Percentiles rank a stretch among this genome's conserved stretches.
phyloP scores from a whole-genome alignment of 2,888 invertebrate species.

The Hemithea aestivaria region DNA sequence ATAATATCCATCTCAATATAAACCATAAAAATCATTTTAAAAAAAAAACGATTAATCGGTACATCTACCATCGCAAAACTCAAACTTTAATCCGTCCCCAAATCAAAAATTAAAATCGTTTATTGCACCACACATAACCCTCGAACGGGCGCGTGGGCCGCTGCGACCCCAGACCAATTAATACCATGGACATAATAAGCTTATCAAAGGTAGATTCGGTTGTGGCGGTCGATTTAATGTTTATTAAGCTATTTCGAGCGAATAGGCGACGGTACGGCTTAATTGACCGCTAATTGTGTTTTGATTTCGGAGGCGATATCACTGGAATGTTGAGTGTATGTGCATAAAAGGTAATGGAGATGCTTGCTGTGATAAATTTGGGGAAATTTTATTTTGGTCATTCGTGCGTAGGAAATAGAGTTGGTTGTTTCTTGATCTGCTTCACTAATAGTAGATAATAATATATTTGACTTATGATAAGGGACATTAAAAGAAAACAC shows the following conservation, averaged over 20 bases:
- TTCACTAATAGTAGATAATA: too few species aligned
- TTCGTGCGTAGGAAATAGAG: too few species aligned
- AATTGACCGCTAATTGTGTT: constrained; percentile 30
- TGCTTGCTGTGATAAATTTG: not conserved
- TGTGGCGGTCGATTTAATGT: constrained; percentile 35
- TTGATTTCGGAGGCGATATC: constrained; percentile 22
- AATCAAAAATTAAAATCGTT: constrained; percentile 7
- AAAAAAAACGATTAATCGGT: too few species aligned
- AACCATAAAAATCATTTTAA: too few species aligned
- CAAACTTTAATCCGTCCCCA: constrained; percentile 11
- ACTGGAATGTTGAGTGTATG: constrained; percentile 2
- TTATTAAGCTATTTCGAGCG: constrained; percentile 45
- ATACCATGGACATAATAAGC: constrained; percentile 70
- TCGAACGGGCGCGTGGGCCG: constrained; percentile 48
- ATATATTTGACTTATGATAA: too few species aligned
- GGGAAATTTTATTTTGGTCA: too few species aligned
- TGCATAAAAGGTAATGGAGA: not conserved
- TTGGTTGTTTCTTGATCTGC: too few species aligned
- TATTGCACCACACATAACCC: constrained; percentile 29
- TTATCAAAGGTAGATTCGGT: constrained; percentile 68
- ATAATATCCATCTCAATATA: too few species aligned
- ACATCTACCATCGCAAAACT: constrained; percentile 27
- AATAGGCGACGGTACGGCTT: constrained; percentile 35
- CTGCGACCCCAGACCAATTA: constrained; percentile 63
- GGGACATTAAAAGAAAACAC: too few species aligned